Evolutionary conservation across 53 echinoderm and acorn worm genomes (phyloP).

Genomic region (Echinometra lucunter): DNA sequence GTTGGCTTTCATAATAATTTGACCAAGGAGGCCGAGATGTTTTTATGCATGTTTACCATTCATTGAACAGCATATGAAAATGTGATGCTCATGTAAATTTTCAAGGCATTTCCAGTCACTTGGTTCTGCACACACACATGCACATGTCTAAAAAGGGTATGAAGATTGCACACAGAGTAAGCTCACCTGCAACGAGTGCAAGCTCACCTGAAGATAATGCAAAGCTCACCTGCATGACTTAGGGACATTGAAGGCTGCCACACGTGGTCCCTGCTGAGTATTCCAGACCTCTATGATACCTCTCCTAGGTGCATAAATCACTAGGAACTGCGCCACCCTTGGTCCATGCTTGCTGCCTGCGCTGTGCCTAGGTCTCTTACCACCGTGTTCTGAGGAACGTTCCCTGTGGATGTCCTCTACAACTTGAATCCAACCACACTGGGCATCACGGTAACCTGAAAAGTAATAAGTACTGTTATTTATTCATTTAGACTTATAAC

Average conservation of each 20-base stretch:
- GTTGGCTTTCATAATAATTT: background rate
- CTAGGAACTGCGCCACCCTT: conserved; percentile 93
- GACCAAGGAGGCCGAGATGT: background rate
- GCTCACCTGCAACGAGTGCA: conserved; percentile 87
- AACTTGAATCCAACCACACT: conserved; percentile 99
- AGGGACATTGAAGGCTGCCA: conserved; percentile 97
- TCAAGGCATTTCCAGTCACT: background rate
- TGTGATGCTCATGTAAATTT: background rate
- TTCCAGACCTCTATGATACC: conserved; percentile 99
- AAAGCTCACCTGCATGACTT: conserved; percentile 88
- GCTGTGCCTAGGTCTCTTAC: conserved; percentile 66
- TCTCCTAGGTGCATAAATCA: conserved; percentile 96
- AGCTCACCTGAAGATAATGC: too few species aligned
- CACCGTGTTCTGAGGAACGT: conserved; percentile 75
- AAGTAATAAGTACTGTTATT: too few species aligned
- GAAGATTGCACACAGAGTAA: background rate
- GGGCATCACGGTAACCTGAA: conserved; percentile 99
- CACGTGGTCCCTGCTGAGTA: conserved; percentile 97
- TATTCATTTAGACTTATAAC: too few species aligned
- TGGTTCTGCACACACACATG: background rate
- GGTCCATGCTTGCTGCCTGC: conserved; percentile 70
- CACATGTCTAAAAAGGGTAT: background rate
- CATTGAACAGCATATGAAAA: too few species aligned
- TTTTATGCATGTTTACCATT: background rate
- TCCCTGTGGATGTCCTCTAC: conserved; percentile 86